Base-by-base conservation (phyloP, 2,888 invertebrate genomes). In the Julus scandinavius region DNA sequence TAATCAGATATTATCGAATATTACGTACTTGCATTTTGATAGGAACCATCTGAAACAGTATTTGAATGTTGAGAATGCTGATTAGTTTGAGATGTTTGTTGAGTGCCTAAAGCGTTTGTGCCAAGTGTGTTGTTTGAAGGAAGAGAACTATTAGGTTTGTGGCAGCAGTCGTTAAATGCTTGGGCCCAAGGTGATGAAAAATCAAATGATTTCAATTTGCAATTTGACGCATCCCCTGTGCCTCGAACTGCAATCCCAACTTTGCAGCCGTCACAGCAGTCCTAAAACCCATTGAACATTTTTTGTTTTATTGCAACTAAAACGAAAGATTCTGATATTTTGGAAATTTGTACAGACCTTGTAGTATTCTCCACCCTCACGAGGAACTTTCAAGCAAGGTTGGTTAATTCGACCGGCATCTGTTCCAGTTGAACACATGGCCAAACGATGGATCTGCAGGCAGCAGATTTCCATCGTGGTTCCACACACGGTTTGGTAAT, bases 191-290 rank as follows among this genome's bases (percentile, higher is more conserved):
- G 94, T 87, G 92, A 91, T 1, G 94, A 94, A 88, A 94, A 93
- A n/a, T 93, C 92, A 88, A 94, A 93, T 83, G 93, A 91, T 29
- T 93, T 93, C 89, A 94, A 93, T 2, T 50, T 41, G 20, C 86
- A 88, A 41, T 88, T 63, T 40, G 87, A 89, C 17, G 93, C 92
- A 90, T 95, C 95, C 87, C 93, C 93, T 88, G 94, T 93, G 80
- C 93, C 93, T n/a, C 93, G 93, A 0, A 94, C 93, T 84, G 94
- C 93, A 63, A 95, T 92, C 1, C 95, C 95, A 80, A 95, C 92
- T 91, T 94, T 94, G 90, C 95, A 95, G 9, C 94, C 94, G 90
- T 94, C 94, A 90, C 95, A 95, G 90, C 95, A 95, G 90, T 86
- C 50, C 50, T 58, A 4, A 29, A 87, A 87, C 17, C 1, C 41